These are phyloP conservation scores for Drosophila neocordata DNA, from an alignment of 1,140 invertebrate species.

Conservation along the genomic window DNA sequence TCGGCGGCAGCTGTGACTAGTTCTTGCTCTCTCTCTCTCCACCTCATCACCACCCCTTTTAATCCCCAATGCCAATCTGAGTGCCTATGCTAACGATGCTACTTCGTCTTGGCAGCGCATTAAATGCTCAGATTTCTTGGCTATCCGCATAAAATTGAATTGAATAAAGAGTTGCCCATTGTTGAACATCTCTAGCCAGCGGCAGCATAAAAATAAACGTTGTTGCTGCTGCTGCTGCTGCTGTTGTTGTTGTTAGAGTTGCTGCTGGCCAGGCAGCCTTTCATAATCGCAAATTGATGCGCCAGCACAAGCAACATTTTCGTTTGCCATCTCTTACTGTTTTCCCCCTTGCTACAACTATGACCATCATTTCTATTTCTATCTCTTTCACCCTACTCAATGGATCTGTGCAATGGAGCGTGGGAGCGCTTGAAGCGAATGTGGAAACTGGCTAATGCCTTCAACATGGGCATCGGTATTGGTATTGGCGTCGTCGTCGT, in stretches of 20 bases:
- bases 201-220: constrained; percentile 42
- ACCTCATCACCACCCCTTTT: neutral
- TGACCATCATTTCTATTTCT: constrained; percentile 52
- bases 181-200: constrained; percentile 36
- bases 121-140: constrained; percentile 75
- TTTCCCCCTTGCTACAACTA: neutral
- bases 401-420: constrained; percentile 68
- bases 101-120: constrained; percentile 60
- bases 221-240: constrained; percentile 37
- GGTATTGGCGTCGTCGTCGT: neutral
- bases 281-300: constrained; percentile 80
- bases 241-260: constrained; percentile 24
- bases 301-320: constrained; percentile 67
- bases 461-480: constrained; percentile 26
- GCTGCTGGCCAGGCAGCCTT: constrained; percentile 75
- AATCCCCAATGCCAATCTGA: constrained; percentile 22
- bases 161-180: constrained; percentile 77
- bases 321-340: constrained; percentile 29
- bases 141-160: constrained; percentile 66
- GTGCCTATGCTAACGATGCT: constrained; percentile 63
- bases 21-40: constrained; percentile 13
- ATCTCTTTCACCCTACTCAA: constrained; percentile 16
- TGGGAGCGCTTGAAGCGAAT: constrained; percentile 73
- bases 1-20: neutral
- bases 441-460: constrained; percentile 71